A percentile compares a stretch with the other conserved stretches of the same genome.
Evolutionary conservation across 2,888 invertebrate species (phyloP).

Genomic region (Acleris laterana): DNA sequence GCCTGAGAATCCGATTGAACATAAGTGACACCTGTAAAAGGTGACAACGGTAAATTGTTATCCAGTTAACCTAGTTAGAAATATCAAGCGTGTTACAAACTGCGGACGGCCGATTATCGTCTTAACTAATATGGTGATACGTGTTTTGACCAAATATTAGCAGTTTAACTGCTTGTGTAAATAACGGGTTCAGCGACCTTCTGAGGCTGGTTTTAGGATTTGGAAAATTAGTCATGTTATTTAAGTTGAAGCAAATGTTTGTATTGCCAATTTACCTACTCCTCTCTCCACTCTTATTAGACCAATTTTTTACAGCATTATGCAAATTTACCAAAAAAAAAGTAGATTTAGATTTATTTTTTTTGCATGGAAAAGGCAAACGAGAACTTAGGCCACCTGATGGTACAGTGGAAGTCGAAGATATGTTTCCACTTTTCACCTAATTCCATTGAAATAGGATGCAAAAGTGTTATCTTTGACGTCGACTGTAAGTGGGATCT

Average conservation of each 20-base stretch:
- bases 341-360: too few relatives aligned
- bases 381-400: too few relatives aligned
- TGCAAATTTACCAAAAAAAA: too few relatives aligned
- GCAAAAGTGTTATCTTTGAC: too few relatives aligned
- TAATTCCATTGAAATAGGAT: too few relatives aligned
- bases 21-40: conserved; percentile 37
- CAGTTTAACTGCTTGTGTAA: conserved; percentile 4
- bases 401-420: too few relatives aligned
- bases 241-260: neutral
- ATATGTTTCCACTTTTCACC: too few relatives aligned
- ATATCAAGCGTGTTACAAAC: conserved; percentile 7
- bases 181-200: conserved; percentile 14
- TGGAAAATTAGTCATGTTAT: neutral
- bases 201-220: neutral
- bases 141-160: conserved; percentile 23
- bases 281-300: too few relatives aligned
- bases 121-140: conserved; percentile 14
- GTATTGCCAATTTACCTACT: too few relatives aligned
- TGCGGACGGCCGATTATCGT: conserved; percentile 16
- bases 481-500: too few relatives aligned
- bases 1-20: neutral
- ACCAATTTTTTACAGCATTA: too few relatives aligned
- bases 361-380: too few relatives aligned
- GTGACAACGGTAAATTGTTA: conserved; percentile 7
- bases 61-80: conserved; percentile 13